Evolutionary conservation across 2,797 vertebrate species (phyloP), one percentile per base, ranked within the genome.

Genomic region (Darevskia mixta): DNA sequence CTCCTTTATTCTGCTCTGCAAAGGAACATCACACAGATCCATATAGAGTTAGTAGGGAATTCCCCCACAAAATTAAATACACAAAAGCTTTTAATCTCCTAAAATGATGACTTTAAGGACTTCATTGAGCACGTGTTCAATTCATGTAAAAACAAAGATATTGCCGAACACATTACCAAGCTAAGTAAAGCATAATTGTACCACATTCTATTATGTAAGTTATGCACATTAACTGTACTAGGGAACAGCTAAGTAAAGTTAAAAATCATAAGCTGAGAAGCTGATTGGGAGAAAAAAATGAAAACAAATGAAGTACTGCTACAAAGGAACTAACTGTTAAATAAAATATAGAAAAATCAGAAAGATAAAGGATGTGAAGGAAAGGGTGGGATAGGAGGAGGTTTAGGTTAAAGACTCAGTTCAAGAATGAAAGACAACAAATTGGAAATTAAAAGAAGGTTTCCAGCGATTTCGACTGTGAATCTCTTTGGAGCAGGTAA

Each of bases 251-350:
- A 79, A 86, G 2, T 1, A 35, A 79, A n/a, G 10, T 71, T 10
- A n/a, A 79, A 79, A 88, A 87, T 86, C 84, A 27, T 35, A 90
- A 80, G n/a, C 49, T 79, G 81, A 85, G 87, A 91, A 83, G 8
- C 23, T 90, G 43, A 94, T 89, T 27, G 49, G 10, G 85, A 90
- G 91, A 89, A 55, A 79, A 72, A 82, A 35, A 35, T 3, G 88
- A 92, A 82, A 90, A 88, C 88, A 90, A 32, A 87, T 90, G 88
- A 91, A 92, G 91, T 88, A 80, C 89, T 73, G 89, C 23, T 77
- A 77, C 41, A 41, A 78, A 38, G 32, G 29, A 32, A 25, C 13
- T 66, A 72, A 35, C 10, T 15, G 77, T 45, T 66, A 41, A 85
- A 23, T 1, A 77, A 58, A 77, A 77, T 32, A 76, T 43, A 8